Percentiles rank a stretch among this genome's conserved stretches.
Evolutionary conservation across 2,888 invertebrate species (phyloP).

Genomic region (Caenorhabditis sinica): DNA sequence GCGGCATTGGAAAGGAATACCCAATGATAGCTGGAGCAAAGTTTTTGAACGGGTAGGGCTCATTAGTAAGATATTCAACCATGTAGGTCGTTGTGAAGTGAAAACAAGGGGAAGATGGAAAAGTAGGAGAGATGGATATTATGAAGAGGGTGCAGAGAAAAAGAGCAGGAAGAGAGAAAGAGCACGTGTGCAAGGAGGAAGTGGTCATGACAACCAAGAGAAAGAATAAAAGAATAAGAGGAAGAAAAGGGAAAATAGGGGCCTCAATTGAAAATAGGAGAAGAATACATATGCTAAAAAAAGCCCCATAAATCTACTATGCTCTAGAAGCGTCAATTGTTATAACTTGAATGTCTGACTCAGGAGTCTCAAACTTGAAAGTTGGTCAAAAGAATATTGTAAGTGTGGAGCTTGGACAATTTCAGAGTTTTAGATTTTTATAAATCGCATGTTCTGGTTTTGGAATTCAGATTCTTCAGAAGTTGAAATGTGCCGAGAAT

Average conservation of each 20-base stretch:
- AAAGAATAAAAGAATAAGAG: background rate
- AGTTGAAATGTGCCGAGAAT: too few relatives aligned
- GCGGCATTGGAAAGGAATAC: conserved; percentile 1
- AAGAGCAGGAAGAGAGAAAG: conserved; percentile 1
- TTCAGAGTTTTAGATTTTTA: too few relatives aligned
- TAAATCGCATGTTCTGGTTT: too few relatives aligned
- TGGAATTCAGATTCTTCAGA: too few relatives aligned
- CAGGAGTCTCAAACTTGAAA: too few relatives aligned
- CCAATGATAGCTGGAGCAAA: conserved; percentile 21
- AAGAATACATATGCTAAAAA: background rate
- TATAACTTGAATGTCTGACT: too few relatives aligned
- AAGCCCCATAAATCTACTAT: too few relatives aligned
- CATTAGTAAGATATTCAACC: conserved; percentile 53
- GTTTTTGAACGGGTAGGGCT: conserved; percentile 62
- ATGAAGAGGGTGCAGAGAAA: background rate
- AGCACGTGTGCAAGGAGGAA: background rate
- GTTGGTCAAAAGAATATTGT: too few relatives aligned
- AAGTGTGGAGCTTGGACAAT: too few relatives aligned
- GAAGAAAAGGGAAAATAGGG: background rate
- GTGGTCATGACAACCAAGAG: conserved; percentile 15
- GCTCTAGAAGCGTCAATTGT: too few relatives aligned
- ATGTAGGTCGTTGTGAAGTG: background rate
- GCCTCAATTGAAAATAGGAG: background rate
- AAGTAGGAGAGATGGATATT: conserved; percentile 7
- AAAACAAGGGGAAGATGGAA: conserved; percentile 12